These are phyloP conservation scores for Notodonta ziczac DNA, from an alignment of 2,888 invertebrate genomes.

Conservation along the genomic window DNA sequence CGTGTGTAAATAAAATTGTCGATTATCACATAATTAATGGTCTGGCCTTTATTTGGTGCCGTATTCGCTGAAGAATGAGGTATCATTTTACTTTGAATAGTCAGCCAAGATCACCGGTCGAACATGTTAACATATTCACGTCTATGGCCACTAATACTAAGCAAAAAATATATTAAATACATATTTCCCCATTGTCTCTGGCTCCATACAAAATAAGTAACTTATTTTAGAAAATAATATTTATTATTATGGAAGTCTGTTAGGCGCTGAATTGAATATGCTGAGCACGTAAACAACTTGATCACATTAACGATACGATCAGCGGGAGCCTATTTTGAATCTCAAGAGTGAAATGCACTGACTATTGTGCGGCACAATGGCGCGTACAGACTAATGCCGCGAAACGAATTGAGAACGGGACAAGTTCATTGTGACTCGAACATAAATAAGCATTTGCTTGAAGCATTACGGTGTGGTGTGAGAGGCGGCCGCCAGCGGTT, in stretches of 20 bases:
- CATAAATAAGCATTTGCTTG: conserved; percentile 79
- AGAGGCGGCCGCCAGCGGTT: conserved; percentile 39
- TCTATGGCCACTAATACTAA: too few relatives aligned
- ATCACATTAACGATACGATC: conserved; percentile 56
- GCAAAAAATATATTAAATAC: too few relatives aligned
- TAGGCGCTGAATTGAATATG: conserved; percentile 4
- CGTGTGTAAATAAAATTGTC: too few relatives aligned
- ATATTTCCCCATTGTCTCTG: too few relatives aligned
- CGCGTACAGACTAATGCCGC: conserved; percentile 66
- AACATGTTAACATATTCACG: too few relatives aligned
- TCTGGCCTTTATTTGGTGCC: too few relatives aligned
- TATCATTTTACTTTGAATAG: too few relatives aligned
- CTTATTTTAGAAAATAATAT: too few relatives aligned
- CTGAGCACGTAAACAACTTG: conserved; percentile 42
- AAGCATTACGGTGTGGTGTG: conserved; percentile 47
- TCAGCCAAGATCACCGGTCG: too few relatives aligned
- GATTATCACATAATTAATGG: too few relatives aligned
- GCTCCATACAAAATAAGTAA: too few relatives aligned
- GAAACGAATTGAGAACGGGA: conserved; percentile 74
- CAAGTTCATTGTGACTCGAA: conserved; percentile 75
- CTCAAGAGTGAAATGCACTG: conserved; percentile 58
- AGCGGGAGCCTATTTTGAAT: conserved; percentile 61
- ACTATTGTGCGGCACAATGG: conserved; percentile 63
- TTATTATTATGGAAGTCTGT: neutral
- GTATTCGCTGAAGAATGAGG: too few relatives aligned